These are phyloP conservation scores for Phylloscopus collybita DNA, from an alignment of 2,797 vertebrate species.

Conservation along the genomic window DNA sequence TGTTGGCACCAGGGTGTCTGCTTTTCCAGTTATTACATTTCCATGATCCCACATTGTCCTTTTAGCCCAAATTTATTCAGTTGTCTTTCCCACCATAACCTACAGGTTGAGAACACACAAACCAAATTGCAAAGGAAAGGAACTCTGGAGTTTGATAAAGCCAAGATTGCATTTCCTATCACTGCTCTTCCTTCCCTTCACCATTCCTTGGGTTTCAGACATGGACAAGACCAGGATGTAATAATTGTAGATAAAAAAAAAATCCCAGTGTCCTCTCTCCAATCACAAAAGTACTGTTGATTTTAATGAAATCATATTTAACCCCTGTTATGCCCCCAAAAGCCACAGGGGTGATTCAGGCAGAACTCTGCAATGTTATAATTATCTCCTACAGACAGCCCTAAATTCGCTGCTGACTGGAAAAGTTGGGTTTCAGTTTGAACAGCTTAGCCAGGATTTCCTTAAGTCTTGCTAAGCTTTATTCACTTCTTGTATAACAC, in stretches of 20 bases:
- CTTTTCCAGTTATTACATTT: fast-evolving
- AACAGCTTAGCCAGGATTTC: background rate
- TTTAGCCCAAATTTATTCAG: background rate
- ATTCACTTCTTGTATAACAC: background rate
- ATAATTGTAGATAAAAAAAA: background rate
- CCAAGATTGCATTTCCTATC: background rate
- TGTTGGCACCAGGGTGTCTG: background rate
- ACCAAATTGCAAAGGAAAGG: background rate
- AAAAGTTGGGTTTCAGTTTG: background rate
- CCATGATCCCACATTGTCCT: background rate
- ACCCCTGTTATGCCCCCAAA: background rate
- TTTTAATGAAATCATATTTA: background rate
- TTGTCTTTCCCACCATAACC: background rate
- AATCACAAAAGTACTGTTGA: background rate
- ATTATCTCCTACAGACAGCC: background rate
- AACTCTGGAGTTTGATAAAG: background rate
- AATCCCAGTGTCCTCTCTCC: background rate
- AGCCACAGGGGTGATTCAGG: background rate
- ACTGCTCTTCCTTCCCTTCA: background rate
- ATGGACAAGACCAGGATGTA: fast-evolving
- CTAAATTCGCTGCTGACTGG: background rate
- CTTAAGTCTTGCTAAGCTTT: background rate
- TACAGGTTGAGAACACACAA: background rate
- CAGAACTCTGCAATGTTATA: background rate
- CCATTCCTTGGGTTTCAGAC: background rate